A percentile compares a stretch with the other conserved stretches of the same genome.
phyloP scores from a whole-genome alignment of 1,140 invertebrate genomes.

The Drosophila saltans region DNA sequence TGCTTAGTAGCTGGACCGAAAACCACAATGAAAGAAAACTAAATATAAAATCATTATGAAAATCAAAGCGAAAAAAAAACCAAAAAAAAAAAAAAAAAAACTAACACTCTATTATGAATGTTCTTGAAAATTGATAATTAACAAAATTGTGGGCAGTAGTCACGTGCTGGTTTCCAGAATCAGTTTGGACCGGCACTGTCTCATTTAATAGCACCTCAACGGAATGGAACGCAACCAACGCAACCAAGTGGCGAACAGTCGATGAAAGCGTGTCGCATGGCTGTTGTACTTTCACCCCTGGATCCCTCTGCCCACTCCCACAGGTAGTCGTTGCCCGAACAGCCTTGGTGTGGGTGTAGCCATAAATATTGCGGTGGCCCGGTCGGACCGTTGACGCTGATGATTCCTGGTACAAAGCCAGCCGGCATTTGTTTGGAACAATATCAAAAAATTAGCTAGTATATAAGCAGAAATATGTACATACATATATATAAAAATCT shows the following conservation, averaged over 20 bases:
- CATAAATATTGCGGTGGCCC: constrained; percentile 45
- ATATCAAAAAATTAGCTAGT: constrained; percentile 45
- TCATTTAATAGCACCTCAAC: constrained; percentile 46
- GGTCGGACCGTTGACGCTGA: constrained; percentile 29
- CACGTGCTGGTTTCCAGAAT: constrained; percentile 60
- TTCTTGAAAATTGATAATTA: constrained; percentile 75
- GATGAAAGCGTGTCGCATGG: constrained; percentile 62
- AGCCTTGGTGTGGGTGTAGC: constrained; percentile 42
- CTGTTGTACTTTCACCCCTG: constrained; percentile 42
- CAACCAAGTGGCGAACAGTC: constrained; percentile 45
- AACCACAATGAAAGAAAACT: constrained; percentile 6
- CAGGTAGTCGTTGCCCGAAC: constrained; percentile 6
- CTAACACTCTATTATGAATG: constrained; percentile 35
- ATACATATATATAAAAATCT: not conserved
- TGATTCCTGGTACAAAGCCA: constrained; percentile 29
- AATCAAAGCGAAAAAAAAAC: not conserved
- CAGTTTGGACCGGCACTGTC: constrained; percentile 35
- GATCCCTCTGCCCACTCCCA: constrained; percentile 1
- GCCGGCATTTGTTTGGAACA: constrained; percentile 50
- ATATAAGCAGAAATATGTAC: constrained; percentile 5
- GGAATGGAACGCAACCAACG: constrained; percentile 3
- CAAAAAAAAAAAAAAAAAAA: constrained; percentile 19
- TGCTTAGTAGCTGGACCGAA: not conserved
- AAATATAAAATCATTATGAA: constrained; percentile 5
- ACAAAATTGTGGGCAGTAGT: constrained; percentile 48